Evolutionary conservation across 2,888 invertebrate species (phyloP).

Genomic region (Dasysyrphus tricinctus): DNA sequence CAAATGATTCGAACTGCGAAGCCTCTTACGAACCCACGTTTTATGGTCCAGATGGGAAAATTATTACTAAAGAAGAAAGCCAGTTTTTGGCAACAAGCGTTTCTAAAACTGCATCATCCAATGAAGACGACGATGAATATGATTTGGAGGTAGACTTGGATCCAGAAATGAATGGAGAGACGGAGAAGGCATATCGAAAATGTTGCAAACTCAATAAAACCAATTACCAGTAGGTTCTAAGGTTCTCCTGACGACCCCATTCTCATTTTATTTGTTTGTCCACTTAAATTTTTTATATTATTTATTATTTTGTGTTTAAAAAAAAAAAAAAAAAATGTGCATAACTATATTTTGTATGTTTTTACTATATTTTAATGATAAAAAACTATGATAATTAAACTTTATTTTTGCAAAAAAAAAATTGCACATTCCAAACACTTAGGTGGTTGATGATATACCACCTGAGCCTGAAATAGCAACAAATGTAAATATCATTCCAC

Average conservation of each 20-base stretch:
- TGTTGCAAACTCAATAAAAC: slow-evolving; percentile 81
- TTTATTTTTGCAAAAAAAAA: slow-evolving; percentile 5
- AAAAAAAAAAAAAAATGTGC: slow-evolving; percentile 20
- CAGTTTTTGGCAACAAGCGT: slow-evolving; percentile 86
- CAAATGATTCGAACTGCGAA: slow-evolving; percentile 76
- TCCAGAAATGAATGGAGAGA: slow-evolving; percentile 87
- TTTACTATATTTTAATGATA: slow-evolving; percentile 33
- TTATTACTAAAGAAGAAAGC: slow-evolving; percentile 91
- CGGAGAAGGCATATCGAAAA: slow-evolving; percentile 85
- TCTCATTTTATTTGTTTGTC: slow-evolving; percentile 39
- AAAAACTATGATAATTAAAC: slow-evolving; percentile 17
- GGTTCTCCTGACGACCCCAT: background rate
- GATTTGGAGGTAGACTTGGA: slow-evolving; percentile 85
- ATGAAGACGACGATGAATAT: slow-evolving; percentile 82
- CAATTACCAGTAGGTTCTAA: background rate
- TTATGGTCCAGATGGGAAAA: slow-evolving; percentile 91
- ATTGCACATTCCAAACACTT: too few relatives aligned
- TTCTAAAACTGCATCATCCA: slow-evolving; percentile 72
- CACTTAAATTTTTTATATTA: slow-evolving; percentile 41
- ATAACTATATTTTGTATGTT: slow-evolving; percentile 43
- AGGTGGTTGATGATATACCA: too few relatives aligned
- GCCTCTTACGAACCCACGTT: slow-evolving; percentile 86
- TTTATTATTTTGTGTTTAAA: slow-evolving; percentile 22
- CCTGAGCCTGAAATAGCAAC: too few relatives aligned
- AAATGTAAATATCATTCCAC: too few relatives aligned